These are phyloP conservation scores for Hemicentrotus pulcherrimus DNA, from an alignment of 35 echinoderm and acorn worm species.

Conservation along the genomic window DNA sequence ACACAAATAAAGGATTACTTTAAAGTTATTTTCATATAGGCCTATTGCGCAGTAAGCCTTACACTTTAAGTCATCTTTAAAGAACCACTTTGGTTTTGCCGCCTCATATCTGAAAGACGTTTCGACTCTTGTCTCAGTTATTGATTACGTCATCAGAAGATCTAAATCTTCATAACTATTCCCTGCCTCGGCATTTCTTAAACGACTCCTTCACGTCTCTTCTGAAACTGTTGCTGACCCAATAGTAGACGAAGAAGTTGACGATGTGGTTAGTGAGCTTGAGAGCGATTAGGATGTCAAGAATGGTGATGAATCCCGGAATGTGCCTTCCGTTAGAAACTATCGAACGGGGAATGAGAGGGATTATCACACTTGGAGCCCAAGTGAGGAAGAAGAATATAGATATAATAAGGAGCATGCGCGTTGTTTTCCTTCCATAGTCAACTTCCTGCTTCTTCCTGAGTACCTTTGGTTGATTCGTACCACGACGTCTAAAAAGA, in stretches of 20 bases:
- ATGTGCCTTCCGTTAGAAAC: neutral
- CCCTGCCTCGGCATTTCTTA: neutral
- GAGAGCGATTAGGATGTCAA: neutral
- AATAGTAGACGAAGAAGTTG: constrained; percentile 33
- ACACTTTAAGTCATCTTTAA: too few relatives aligned
- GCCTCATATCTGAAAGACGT: too few relatives aligned
- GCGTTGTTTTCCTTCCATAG: neutral
- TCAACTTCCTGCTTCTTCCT: neutral
- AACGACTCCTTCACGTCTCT: neutral
- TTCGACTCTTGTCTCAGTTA: too few relatives aligned
- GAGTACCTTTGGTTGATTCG: neutral
- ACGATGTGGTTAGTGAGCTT: neutral
- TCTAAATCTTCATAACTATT: too few relatives aligned
- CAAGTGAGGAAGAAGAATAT: neutral
- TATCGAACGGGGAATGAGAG: neutral
- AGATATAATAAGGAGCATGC: neutral
- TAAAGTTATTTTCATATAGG: too few relatives aligned
- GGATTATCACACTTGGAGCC: neutral
- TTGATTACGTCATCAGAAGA: too few relatives aligned
- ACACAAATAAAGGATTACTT: too few relatives aligned
- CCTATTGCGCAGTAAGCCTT: too few relatives aligned
- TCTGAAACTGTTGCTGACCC: neutral
- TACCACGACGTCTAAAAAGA: neutral
- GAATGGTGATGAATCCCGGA: neutral
- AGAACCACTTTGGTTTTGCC: too few relatives aligned